Evolutionary conservation across 2,888 invertebrate genomes (phyloP).

Genomic region (Dyspetes luteomarginatus): DNA sequence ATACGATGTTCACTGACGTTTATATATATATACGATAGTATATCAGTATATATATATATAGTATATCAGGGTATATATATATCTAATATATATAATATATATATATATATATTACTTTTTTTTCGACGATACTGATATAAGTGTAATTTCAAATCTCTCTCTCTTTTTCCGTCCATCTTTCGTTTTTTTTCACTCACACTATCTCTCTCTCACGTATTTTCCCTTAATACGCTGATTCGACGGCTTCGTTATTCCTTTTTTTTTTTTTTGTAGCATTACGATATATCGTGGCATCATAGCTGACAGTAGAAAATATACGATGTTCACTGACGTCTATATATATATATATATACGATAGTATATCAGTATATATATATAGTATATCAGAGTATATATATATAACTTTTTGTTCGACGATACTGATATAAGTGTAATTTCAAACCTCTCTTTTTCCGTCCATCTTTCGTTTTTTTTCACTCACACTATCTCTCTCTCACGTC

Average conservation of each 20-base stretch:
- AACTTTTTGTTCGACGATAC: conserved; percentile 49
- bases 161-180: conserved; percentile 17
- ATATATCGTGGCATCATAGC: conserved; percentile 64
- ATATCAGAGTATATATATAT: conserved; percentile 54
- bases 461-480: conserved; percentile 5
- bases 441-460: conserved; percentile 32
- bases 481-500: not conserved
- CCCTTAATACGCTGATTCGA: conserved; percentile 49
- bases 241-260: conserved; percentile 67
- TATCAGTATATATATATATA: conserved; percentile 38
- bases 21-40: conserved; percentile 33
- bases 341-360: not conserved
- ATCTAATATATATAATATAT: too few species aligned
- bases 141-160: conserved; percentile 45
- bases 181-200: not conserved
- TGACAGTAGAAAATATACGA: conserved; percentile 68
- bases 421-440: conserved; percentile 57
- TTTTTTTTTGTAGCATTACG: too few species aligned
- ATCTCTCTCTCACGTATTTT: not conserved
- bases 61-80: too few species aligned
- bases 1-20: conserved; percentile 64
- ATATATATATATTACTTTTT: conserved; percentile 52
- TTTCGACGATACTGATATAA: conserved; percentile 57
- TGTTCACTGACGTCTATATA: conserved; percentile 62
- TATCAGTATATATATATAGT: conserved; percentile 39